Evolutionary conservation across 1,140 invertebrate genomes (phyloP).

Genomic region (Adelges cooleyi): DNA sequence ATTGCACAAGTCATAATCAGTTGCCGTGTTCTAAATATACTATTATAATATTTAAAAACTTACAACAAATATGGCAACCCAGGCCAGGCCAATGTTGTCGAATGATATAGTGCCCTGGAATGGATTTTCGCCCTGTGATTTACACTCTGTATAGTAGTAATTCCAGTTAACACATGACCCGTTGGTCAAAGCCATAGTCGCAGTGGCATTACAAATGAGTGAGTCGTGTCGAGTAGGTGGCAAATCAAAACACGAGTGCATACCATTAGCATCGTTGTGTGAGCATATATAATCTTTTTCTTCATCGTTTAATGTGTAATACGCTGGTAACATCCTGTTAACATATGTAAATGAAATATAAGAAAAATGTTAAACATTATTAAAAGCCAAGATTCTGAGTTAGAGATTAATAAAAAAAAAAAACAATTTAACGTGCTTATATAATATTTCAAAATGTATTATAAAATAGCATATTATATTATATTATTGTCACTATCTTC

Average conservation of each 20-base stretch:
- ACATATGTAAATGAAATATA: too few relatives aligned
- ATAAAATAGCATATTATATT: too few relatives aligned
- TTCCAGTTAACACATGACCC: conserved; percentile 94
- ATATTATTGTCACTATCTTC: too few relatives aligned
- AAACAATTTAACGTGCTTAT: too few relatives aligned
- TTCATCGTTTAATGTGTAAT: conserved; percentile 62
- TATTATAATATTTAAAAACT: conserved; percentile 39
- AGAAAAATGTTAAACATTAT: too few relatives aligned
- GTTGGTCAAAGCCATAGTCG: conserved; percentile 42
- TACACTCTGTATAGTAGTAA: conserved; percentile 94
- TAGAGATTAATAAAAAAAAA: too few relatives aligned
- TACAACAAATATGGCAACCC: conserved; percentile 99
- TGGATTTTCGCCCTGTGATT: conserved; percentile 84
- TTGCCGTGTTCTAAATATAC: too few relatives aligned
- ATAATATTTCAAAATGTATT: too few relatives aligned
- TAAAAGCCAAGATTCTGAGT: too few relatives aligned
- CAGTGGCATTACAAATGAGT: conserved; percentile 46
- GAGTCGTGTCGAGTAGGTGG: conserved; percentile 55
- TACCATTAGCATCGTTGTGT: conserved; percentile 80
- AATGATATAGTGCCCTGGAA: conserved; percentile 99
- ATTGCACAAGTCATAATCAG: too few relatives aligned
- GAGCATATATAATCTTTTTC: conserved; percentile 98
- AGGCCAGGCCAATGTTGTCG: conserved; percentile 98
- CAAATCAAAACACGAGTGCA: conserved; percentile 82
- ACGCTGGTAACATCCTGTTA: conserved; percentile 56